Base-by-base conservation (phyloP, 2,888 invertebrate genomes). In the Latrodectus elegans region DNA sequence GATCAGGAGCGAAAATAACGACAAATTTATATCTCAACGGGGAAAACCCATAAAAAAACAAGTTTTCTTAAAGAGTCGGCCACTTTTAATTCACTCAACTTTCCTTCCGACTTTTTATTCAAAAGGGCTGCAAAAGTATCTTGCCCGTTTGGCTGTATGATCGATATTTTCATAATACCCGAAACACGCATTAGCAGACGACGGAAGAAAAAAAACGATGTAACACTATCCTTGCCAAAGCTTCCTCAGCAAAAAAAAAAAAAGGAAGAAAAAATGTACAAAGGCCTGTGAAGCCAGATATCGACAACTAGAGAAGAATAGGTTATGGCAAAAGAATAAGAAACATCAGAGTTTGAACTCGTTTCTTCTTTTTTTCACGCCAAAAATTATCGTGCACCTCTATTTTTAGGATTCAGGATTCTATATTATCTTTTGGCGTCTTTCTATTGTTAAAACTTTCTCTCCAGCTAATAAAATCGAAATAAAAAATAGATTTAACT, bases 381-480 rank as follows among this genome's bases (percentile, higher is more conserved):
- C 70, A 83, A 70, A 51, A 60, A 70, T 83, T 76, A 70, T 60
- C 67, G 55, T 38, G 38, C 49, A 76, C 64, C 65, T 76, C 70
- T 76, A 76, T 83, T 83, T 83, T 75, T 38, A 38, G 76, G 70
- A 60, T 53, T 11, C 17, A 38, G 72, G 75, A 75, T 60, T 71
- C 83, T 76, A 83, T 83, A 76, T 71, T 83, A 83, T 83, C 76
- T 83, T 83, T 70, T 76, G 83, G 75, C 75, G 60, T 55, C 82
- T 70, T 68, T 11, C 49, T 76, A 49, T 64, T 83, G 68, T 68
- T 83, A 22, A 83, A 83, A 83, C 70, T 83, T 83, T 83, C 76
- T 71, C 68, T 22, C 60, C 51, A 55, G 51, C 75, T 55, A 70
- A 76, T 75, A 75, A 76, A 83, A 83, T 17, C 64, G 64, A 14